phyloP scores from a whole-genome alignment of 2,797 vertebrate species.

The Pagetopsis macropterus region DNA sequence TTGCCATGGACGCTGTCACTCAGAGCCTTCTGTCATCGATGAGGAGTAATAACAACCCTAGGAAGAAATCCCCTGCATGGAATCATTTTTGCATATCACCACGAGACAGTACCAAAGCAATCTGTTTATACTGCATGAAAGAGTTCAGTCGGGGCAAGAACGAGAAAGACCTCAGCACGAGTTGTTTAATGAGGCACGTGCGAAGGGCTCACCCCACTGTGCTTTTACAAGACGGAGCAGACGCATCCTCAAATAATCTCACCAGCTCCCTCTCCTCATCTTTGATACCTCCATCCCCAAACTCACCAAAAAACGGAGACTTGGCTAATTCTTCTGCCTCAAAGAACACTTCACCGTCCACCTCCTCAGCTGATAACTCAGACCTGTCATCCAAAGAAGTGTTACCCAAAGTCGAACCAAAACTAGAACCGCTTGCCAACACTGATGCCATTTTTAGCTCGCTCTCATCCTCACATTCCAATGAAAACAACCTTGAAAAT shows the following conservation, averaged over 20 bases:
- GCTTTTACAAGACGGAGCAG: conserved; percentile 87
- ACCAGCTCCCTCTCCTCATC: conserved; percentile 75
- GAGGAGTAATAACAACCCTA: conserved; percentile 88
- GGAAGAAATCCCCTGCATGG: conserved; percentile 98
- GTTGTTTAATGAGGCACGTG: conserved; percentile 98
- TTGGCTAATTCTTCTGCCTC: conserved; percentile 76
- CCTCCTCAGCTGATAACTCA: conserved; percentile 85
- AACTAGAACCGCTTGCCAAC: conserved; percentile 84
- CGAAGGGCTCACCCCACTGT: conserved; percentile 95
- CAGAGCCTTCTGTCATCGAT: conserved; percentile 94
- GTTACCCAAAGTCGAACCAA: conserved; percentile 85
- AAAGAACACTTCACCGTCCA: conserved; percentile 86
- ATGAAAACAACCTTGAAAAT: conserved; percentile 85
- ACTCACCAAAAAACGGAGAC: conserved; percentile 87
- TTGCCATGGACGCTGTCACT: conserved; percentile 98
- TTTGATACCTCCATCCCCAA: conserved; percentile 84
- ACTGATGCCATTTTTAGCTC: conserved; percentile 73
- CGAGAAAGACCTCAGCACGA: conserved; percentile 99
- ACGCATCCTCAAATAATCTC: conserved; percentile 78
- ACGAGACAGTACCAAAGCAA: conserved; percentile 97
- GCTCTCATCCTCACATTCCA: conserved; percentile 83
- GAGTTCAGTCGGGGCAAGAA: conserved; percentile 98
- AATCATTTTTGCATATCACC: conserved; percentile 99
- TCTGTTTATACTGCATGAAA: conserved; percentile 99
- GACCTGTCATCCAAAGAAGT: conserved; percentile 90